Evolutionary conservation across 2,797 vertebrate species (phyloP).

Genomic region (Zonotrichia albicollis): DNA sequence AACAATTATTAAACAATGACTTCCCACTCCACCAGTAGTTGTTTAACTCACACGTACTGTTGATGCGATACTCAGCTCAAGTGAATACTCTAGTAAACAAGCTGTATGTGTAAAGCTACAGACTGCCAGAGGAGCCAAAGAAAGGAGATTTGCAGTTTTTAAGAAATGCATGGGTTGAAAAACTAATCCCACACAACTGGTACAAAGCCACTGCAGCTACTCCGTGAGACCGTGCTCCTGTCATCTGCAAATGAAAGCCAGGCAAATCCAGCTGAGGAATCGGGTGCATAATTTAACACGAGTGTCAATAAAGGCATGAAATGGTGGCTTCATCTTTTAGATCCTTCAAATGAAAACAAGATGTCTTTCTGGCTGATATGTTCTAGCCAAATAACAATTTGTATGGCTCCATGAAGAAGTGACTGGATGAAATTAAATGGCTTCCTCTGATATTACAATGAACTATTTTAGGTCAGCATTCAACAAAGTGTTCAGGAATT

Average conservation of each 20-base stretch:
- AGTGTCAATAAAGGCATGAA: neutral
- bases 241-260: slow-evolving; percentile 8
- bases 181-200: neutral
- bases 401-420: neutral
- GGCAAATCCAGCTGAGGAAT: neutral
- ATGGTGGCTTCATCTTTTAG: neutral
- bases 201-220: neutral
- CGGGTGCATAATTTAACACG: neutral
- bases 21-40: neutral
- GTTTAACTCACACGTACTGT: neutral
- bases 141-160: neutral
- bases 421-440: slow-evolving; percentile 34
- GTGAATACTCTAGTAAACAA: neutral
- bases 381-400: neutral
- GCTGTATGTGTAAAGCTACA: neutral
- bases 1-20: slow-evolving; percentile 32
- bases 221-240: neutral
- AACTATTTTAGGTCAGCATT: slow-evolving; percentile 31
- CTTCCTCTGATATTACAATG: slow-evolving; percentile 29
- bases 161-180: neutral
- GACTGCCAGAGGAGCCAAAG: neutral
- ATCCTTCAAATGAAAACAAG: slow-evolving; percentile 29
- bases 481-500: slow-evolving; percentile 6
- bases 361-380: slow-evolving; percentile 1
- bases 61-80: neutral